A percentile compares a stretch with the other conserved stretches of the same genome.
These are phyloP conservation scores for Ondatra zibethicus DNA, from an alignment of 2,113 vertebrate genomes.

Conservation along the genomic window DNA sequence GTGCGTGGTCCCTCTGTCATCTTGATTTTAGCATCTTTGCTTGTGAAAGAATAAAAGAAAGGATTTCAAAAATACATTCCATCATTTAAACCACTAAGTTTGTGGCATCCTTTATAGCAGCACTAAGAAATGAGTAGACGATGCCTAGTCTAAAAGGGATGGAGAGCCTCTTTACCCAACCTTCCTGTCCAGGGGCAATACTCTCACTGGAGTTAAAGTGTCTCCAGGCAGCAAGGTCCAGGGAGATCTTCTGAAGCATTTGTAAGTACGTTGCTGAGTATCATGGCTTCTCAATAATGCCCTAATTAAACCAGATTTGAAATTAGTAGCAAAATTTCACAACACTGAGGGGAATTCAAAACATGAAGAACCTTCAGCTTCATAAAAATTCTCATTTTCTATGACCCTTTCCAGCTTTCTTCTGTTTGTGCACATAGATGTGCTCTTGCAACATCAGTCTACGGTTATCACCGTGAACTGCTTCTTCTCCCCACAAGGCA, in stretches of 20 bases:
- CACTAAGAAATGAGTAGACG: too few relatives aligned
- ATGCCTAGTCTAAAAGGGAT: neutral
- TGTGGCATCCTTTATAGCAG: neutral
- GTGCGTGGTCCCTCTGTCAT: too few relatives aligned
- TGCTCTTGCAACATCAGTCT: neutral
- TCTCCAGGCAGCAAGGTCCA: neutral
- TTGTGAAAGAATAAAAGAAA: neutral
- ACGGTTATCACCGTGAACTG: neutral
- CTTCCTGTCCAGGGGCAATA: neutral
- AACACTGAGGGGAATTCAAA: constrained; percentile 23
- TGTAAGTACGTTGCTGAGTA: neutral
- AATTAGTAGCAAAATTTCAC: neutral
- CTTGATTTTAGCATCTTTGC: neutral
- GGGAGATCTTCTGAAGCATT: neutral
- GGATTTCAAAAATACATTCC: neutral
- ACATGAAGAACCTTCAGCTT: constrained; percentile 11
- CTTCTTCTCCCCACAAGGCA: neutral
- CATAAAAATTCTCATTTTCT: neutral
- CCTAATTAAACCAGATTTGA: constrained; percentile 27
- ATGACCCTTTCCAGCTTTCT: neutral
- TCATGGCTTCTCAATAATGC: neutral
- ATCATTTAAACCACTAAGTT: neutral
- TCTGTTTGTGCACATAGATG: neutral
- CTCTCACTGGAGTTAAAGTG: neutral
- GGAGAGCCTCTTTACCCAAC: neutral